Base-by-base conservation (phyloP, 2,888 invertebrate genomes). In the Labia minor region DNA sequence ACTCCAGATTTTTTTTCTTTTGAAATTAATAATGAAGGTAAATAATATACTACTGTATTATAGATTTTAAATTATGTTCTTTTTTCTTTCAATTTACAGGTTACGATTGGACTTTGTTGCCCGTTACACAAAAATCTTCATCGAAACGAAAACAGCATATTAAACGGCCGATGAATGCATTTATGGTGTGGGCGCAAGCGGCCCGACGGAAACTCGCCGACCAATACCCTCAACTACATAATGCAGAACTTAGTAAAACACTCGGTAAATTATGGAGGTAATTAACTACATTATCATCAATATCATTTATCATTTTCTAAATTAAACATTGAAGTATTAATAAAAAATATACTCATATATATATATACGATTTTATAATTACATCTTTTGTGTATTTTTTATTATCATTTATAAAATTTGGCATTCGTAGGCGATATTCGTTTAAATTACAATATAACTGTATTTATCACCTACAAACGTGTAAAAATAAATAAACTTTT, bases 161-260 rank as follows among this genome's bases (percentile, higher is more conserved):
- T 69, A 82, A 82, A 73, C 71, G 81, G 37, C 81, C 82, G 10
- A 82, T 82, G 82, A 82, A 82, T 71, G 82, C 82, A 10, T 82
- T 82, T 73, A 82, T 82, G 82, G 82, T 82, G 14, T 82, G 81
- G 81, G 81, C 82, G 0, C 81, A 82, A 72, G 81, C 81, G 0
- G 82, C 82, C 0, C 71, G 82, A 3, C 73, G 79, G 66, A 78
- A 79, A 70, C 73, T 82, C 67, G 80, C 81, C 1, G 81, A 81
- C 69, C 80, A 81, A 72, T 79, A 81, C 69, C 81, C 81, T 0
- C 79, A 81, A 71, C 76, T 82, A 49, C 81, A 82, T 72, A 82
- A 82, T 71, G 81, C 81, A 1, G 81, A 82, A 71, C 77, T 82
- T 33, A 80, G 79, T 74, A 82, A 82, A 73, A 81, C 81, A 0